Conservation (phyloP, 2,113 vertebrate genomes). For the Argyrosomus japonicus region DNA sequence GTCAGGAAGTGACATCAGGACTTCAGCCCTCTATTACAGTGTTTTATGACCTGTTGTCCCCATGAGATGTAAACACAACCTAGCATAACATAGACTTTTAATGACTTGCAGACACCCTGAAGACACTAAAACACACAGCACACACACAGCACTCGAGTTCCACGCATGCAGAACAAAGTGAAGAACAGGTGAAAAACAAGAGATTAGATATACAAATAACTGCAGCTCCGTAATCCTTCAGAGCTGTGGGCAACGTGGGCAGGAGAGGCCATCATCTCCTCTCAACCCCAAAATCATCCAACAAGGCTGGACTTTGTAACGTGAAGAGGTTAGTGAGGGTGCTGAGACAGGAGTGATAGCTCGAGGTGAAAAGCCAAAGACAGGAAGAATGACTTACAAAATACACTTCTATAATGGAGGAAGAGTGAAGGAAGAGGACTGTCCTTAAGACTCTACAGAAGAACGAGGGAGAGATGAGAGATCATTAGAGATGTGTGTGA, state of each 20-base stretch:
- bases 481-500: constrained; percentile 57
- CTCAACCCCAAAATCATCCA: background rate
- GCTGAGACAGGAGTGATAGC: constrained; percentile 1
- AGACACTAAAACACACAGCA: background rate
- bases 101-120: constrained; percentile 18
- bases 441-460: constrained; percentile 81
- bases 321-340: constrained; percentile 28
- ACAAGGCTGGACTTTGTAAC: background rate
- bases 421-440: constrained; percentile 51
- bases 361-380: constrained; percentile 20
- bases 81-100: background rate
- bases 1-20: background rate
- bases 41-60: background rate
- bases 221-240: background rate
- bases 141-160: background rate
- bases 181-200: background rate
- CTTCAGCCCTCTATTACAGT: too few relatives aligned
- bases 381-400: constrained; percentile 78
- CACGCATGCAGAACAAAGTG: constrained; percentile 1
- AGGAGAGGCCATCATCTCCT: background rate
- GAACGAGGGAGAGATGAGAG: constrained; percentile 55
- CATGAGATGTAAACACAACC: background rate
- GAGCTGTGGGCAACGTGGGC: background rate
- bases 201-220: background rate
- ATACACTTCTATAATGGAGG: constrained; percentile 72